These are phyloP conservation scores for Sciurus niger DNA, from an alignment of 2,113 vertebrate species.

Conservation along the genomic window DNA sequence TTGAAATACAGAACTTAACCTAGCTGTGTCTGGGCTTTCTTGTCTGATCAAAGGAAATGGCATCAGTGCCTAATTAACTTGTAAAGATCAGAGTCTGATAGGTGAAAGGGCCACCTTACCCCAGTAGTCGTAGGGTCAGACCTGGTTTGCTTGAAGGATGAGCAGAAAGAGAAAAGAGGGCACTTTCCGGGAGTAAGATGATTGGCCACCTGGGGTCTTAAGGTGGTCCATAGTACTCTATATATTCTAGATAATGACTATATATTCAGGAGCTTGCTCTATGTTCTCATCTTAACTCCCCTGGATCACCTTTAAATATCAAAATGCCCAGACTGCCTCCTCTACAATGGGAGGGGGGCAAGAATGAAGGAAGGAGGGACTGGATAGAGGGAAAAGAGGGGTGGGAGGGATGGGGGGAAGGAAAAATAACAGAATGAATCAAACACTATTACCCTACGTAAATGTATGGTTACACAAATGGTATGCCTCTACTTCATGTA, in stretches of 20 bases:
- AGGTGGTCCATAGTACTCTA: not conserved
- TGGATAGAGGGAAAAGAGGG: too few species aligned
- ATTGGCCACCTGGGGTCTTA: not conserved
- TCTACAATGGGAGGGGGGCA: too few species aligned
- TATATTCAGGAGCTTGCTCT: not conserved
- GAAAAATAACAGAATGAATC: too few species aligned
- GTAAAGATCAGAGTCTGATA: not conserved
- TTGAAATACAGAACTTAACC: not conserved
- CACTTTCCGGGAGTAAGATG: not conserved
- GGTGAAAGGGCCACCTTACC: too few species aligned
- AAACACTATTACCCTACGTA: too few species aligned
- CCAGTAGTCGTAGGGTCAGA: not conserved
- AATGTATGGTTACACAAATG: too few species aligned
- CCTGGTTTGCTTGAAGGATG: not conserved
- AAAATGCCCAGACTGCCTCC: not conserved
- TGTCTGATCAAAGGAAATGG: not conserved
- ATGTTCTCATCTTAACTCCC: not conserved
- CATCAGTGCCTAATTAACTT: not conserved
- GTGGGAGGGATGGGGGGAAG: too few species aligned
- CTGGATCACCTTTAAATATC: not conserved
- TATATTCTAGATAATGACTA: not conserved
- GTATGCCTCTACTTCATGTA: too few species aligned
- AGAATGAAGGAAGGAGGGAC: too few species aligned
- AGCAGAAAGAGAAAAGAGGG: not conserved
- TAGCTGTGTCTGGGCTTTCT: not conserved